Evolutionary conservation across 2,888 invertebrate species (phyloP).

Genomic region (Cantharis nigra): DNA sequence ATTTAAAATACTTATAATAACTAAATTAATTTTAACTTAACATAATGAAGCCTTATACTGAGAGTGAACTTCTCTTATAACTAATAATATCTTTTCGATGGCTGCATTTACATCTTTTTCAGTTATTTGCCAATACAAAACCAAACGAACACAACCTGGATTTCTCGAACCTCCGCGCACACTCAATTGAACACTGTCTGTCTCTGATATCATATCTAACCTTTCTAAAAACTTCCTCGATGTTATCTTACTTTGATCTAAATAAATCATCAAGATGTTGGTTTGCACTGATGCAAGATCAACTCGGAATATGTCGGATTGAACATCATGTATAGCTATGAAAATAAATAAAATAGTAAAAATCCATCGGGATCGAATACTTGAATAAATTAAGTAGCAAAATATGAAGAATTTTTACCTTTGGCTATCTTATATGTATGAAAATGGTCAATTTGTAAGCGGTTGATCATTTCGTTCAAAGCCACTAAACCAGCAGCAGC

Average conservation of each 20-base stretch:
- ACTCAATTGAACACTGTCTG: constrained; percentile 59
- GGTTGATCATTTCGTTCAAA: constrained; percentile 76
- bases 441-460: constrained; percentile 75
- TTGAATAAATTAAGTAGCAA: too few relatives aligned
- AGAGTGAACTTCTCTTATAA: constrained; percentile 66
- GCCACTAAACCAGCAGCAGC: constrained; percentile 89
- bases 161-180: constrained; percentile 67
- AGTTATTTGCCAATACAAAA: constrained; percentile 72
- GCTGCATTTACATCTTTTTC: constrained; percentile 69
- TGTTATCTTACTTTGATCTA: constrained; percentile 59
- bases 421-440: constrained; percentile 69
- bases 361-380: too few relatives aligned
- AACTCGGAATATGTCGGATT: constrained; percentile 65
- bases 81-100: constrained; percentile 71
- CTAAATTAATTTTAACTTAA: not conserved
- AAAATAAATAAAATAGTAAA: not conserved
- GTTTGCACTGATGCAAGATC: constrained; percentile 68
- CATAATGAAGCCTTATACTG: not conserved
- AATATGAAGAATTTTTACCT: constrained; percentile 55
- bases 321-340: constrained; percentile 64
- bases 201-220: constrained; percentile 55
- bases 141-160: constrained; percentile 66
- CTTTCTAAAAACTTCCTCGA: constrained; percentile 62
- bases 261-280: constrained; percentile 74
- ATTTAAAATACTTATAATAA: not conserved